Percentiles rank a stretch among this genome's conserved stretches.
Conservation (phyloP, 2,888 invertebrate species). For the Metalampra italica region DNA sequence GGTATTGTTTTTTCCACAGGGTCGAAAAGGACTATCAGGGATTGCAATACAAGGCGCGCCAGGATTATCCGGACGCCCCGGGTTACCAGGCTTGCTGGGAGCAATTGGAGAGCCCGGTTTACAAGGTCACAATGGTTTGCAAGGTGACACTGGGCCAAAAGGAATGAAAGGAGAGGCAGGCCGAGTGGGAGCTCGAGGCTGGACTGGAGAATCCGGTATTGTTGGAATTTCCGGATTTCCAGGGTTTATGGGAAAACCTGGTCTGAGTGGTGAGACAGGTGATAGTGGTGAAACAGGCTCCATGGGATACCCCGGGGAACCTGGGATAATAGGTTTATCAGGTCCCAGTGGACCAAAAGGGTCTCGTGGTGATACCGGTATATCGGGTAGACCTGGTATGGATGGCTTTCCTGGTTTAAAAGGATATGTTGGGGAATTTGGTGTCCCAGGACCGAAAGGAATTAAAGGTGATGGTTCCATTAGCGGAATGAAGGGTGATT, state of each 20-base stretch:
- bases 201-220: conserved; percentile 50
- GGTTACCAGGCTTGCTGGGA: conserved; percentile 83
- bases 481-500: conserved; percentile 81
- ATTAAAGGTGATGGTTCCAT: conserved; percentile 79
- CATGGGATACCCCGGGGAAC: conserved; percentile 58
- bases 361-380: conserved; percentile 36
- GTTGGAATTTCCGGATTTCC: conserved; percentile 63
- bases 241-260: conserved; percentile 63
- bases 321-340: conserved; percentile 69
- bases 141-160: conserved; percentile 60
- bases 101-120: conserved; percentile 75
- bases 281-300: conserved; percentile 88
- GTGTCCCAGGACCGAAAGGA: conserved; percentile 77
- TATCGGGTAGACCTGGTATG: conserved; percentile 34
- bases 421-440: conserved; percentile 73
- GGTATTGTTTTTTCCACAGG: conserved; percentile 34
- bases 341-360: conserved; percentile 49
- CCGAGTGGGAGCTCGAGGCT: conserved; percentile 48
- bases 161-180: conserved; percentile 80
- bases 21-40: conserved; percentile 61
- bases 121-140: conserved; percentile 57
- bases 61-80: conserved; percentile 85
- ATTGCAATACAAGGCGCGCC: conserved; percentile 78
- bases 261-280: conserved; percentile 66
- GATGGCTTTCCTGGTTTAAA: conserved; percentile 52